These are phyloP conservation scores for Laupala kohalensis DNA, from an alignment of 1,140 invertebrate genomes.

Conservation along the genomic window DNA sequence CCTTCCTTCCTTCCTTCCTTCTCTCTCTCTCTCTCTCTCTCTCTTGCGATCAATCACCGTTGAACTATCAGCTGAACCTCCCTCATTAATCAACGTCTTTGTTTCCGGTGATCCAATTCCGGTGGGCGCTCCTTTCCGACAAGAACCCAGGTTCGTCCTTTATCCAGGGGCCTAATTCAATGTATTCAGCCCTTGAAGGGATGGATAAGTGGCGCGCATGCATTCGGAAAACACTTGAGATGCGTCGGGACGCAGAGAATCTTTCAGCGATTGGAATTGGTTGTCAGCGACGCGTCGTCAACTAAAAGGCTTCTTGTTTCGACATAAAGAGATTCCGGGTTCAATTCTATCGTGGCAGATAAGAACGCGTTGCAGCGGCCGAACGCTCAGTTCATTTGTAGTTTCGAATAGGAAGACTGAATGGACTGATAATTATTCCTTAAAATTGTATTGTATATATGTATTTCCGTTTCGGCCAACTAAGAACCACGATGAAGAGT, in stretches of 20 bases:
- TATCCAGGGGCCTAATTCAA: background rate
- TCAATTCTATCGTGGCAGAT: no score
- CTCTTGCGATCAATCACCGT: constrained; percentile 4
- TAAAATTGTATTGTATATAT: no score
- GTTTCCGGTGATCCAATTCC: constrained; percentile 8
- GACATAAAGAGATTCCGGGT: no score
- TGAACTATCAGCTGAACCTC: constrained; percentile 3
- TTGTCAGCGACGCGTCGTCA: no score
- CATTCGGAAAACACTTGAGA: background rate
- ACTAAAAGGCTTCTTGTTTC: no score
- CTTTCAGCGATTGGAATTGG: no score
- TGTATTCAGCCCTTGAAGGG: background rate
- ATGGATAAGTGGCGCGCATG: background rate
- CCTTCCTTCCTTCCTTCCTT: background rate
- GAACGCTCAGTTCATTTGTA: no score
- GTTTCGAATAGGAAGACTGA: no score
- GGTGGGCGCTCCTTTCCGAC: background rate
- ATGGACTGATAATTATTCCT: no score
- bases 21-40: background rate
- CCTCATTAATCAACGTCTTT: constrained; percentile 9
- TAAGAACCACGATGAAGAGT: no score
- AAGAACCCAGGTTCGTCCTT: background rate
- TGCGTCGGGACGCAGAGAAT: background rate
- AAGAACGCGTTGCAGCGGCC: no score
- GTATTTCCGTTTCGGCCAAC: no score